Evolutionary conservation across 2,888 invertebrate genomes (phyloP).

Genomic region (Callyntrura sp.): DNA sequence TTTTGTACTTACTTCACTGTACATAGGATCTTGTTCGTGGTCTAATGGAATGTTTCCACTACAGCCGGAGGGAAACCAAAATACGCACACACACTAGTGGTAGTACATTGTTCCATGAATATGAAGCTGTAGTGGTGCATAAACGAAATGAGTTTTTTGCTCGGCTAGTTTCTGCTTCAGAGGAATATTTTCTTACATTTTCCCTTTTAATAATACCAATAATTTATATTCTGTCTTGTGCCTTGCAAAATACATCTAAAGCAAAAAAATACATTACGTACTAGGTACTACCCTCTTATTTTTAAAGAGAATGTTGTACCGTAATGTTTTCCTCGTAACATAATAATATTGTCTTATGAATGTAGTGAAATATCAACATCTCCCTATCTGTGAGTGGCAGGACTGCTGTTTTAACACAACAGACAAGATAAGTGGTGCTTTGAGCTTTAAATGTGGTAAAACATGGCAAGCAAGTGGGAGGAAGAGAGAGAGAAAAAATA

Average conservation of each 20-base stretch:
- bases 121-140: slow-evolving; percentile 13
- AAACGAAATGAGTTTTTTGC: slow-evolving; percentile 41
- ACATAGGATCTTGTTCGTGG: background rate
- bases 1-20: background rate
- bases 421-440: too few species aligned
- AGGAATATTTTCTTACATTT: slow-evolving; percentile 11
- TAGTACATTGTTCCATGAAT: background rate
- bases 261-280: background rate
- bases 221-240: slow-evolving; percentile 20
- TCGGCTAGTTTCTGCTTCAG: slow-evolving; percentile 11
- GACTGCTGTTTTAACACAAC: too few species aligned
- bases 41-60: background rate
- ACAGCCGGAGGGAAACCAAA: slow-evolving; percentile 29
- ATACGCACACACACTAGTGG: background rate
- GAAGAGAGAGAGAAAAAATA: too few species aligned
- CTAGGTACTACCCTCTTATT: background rate
- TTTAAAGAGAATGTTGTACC: background rate
- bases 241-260: background rate
- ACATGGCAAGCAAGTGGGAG: too few species aligned
- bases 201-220: slow-evolving; percentile 30
- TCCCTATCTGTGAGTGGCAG: too few species aligned
- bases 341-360: too few species aligned
- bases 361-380: too few species aligned
- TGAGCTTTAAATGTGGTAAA: too few species aligned
- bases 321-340: background rate